Conservation (phyloP, 2,797 vertebrate genomes). For the Coreius guichenoti region DNA sequence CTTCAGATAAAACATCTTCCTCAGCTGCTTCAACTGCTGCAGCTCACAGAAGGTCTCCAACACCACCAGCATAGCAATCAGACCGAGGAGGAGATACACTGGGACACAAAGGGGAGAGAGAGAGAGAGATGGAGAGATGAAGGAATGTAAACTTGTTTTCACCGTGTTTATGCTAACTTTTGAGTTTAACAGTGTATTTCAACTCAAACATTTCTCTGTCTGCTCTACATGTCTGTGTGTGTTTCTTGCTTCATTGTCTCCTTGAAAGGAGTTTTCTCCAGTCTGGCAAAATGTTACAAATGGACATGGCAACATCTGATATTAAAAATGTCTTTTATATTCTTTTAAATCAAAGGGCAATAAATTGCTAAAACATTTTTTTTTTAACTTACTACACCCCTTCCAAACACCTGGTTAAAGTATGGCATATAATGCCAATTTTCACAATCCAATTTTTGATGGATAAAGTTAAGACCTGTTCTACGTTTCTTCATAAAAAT, state of each 20-base stretch:
- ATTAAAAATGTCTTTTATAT: background rate
- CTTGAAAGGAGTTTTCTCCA: background rate
- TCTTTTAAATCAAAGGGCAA: background rate
- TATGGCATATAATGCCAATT: background rate
- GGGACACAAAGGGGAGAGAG: slow-evolving; percentile 8
- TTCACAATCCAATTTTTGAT: background rate
- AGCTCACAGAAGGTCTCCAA: slow-evolving; percentile 98
- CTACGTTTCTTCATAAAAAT: background rate
- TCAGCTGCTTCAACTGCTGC: slow-evolving; percentile 92
- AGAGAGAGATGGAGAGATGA: background rate
- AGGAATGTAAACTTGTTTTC: background rate
- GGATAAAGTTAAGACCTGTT: background rate
- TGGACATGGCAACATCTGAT: background rate
- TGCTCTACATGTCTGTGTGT: background rate
- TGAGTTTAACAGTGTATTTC: background rate
- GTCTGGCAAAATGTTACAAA: background rate
- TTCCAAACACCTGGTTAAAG: background rate
- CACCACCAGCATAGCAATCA: slow-evolving; percentile 94
- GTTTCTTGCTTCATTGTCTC: background rate
- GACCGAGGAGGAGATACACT: slow-evolving; percentile 94
- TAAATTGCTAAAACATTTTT: background rate
- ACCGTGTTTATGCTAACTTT: background rate
- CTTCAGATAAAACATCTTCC: slow-evolving; percentile 96
- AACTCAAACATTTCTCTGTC: background rate
- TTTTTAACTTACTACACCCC: no score